Conservation (phyloP, 2,888 invertebrate genomes). For the Andrena trimmerana region DNA sequence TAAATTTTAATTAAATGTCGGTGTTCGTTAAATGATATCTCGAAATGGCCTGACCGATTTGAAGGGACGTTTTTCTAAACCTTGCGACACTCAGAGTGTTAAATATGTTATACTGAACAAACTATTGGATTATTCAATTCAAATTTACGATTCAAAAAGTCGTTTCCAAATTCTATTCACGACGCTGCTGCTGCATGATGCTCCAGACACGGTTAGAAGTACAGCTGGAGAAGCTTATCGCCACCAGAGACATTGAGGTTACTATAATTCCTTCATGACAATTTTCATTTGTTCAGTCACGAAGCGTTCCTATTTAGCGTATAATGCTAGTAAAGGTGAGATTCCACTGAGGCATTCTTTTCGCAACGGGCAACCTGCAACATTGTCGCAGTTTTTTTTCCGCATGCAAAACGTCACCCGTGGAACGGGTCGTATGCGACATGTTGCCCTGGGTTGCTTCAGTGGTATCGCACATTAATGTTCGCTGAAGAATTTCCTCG, state of each 20-base stretch:
- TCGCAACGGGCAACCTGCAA: background rate
- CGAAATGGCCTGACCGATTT: no score
- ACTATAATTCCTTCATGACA: background rate
- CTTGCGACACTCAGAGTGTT: no score
- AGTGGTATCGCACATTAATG: no score
- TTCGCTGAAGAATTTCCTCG: no score
- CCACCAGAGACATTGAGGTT: slow-evolving; percentile 29
- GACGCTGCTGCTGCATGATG: slow-evolving; percentile 32
- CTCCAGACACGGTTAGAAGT: slow-evolving; percentile 33
- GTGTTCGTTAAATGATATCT: no score
- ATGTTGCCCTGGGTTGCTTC: no score
- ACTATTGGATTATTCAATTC: background rate
- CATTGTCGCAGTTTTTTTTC: background rate
- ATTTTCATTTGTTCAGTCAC: background rate
- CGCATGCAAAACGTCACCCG: no score
- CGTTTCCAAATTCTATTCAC: background rate
- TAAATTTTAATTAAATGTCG: no score
- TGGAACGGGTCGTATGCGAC: no score
- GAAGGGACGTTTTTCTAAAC: no score
- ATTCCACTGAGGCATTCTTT: no score
- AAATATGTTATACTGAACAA: background rate
- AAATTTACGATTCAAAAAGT: background rate
- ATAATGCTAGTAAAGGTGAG: slow-evolving; percentile 23
- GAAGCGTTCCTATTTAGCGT: background rate
- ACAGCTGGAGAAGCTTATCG: slow-evolving; percentile 42